Evolutionary conservation across 1,140 invertebrate genomes (phyloP), one percentile per base, ranked within the genome.

Genomic region (Laupala kohalensis): DNA sequence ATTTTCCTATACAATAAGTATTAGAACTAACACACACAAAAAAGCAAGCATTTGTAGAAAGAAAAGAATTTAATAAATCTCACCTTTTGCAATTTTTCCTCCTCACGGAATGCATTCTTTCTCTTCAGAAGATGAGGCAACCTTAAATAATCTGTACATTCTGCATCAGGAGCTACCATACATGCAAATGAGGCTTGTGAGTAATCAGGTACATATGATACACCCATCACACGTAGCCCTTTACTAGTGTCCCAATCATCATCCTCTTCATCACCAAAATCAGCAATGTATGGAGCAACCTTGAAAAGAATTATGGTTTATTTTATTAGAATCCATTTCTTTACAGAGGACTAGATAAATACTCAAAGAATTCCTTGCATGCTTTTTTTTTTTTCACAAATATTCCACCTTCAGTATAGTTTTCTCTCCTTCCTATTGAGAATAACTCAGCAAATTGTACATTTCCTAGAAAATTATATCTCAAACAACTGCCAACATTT

Each of bases 171-270:
- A 25, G 90, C 90, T 64, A 98, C 86, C 6, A 97, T 81, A 74
- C 91, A 94, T 69, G 92, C 88, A 80, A 98, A 99, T 0, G 95
- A 90, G 0, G 95, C 92, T 76, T 95, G 89, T 25, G 90, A 87
- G 66, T 88, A 89, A 79, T 97, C 93, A 4, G 92, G 89, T 15
- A 93, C 89, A 78, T 94, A 99, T 6, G 94, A 90, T 5, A 99
- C 77, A 0, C 91, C 90, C 84, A 99, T 87, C 0, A 97, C 90
- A 28, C 94, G 84, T 1, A 98, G 82, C 24, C 95, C 94, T 80
- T 92, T 91, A 6, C 86, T 84, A 0, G 90, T 90, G 73, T 95
- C 92, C 92, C 92, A 96, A 69, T 95, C 93, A 71, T 97, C 94
- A 71, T 95, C 93, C 69, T 96, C 93, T 73, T 96, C 93, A 69